Percentiles rank a stretch among this genome's conserved stretches.
These are phyloP conservation scores for Physocephala rufipes DNA, from an alignment of 2,888 invertebrate species.

Conservation along the genomic window DNA sequence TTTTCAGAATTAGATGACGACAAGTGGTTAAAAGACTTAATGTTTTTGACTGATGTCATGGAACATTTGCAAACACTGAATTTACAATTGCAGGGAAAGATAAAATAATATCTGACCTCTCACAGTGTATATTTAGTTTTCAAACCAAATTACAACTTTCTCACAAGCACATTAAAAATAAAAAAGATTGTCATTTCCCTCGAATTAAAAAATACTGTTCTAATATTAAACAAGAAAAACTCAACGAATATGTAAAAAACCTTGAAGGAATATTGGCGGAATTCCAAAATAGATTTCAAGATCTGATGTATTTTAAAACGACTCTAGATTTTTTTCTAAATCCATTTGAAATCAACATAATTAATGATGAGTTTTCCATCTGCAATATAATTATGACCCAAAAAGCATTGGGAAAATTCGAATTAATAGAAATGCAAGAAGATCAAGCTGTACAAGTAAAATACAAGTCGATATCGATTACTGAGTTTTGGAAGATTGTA, in stretches of 20 bases:
- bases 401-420: conserved; percentile 3
- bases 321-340: neutral
- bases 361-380: conserved; percentile 1
- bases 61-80: conserved; percentile 28
- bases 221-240: conserved; percentile 18
- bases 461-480: conserved; percentile 6
- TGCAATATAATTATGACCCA: conserved; percentile 5
- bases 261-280: conserved; percentile 22
- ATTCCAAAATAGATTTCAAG: conserved; percentile 19
- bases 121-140: conserved; percentile 22
- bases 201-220: conserved; percentile 14
- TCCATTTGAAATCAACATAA: conserved; percentile 1
- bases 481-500: too few species aligned
- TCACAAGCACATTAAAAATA: conserved; percentile 16
- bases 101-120: conserved; percentile 26
- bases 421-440: conserved; percentile 7
- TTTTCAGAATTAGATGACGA: conserved; percentile 19
- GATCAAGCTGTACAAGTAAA: conserved; percentile 9
- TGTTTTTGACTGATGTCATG: conserved; percentile 27
- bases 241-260: neutral
- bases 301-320: neutral
- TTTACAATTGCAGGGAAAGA: conserved; percentile 25
- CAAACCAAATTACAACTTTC: conserved; percentile 14
- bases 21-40: conserved; percentile 23
- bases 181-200: conserved; percentile 25